Conservation (phyloP, 2,113 vertebrate species). For the Microtus oregoni region DNA sequence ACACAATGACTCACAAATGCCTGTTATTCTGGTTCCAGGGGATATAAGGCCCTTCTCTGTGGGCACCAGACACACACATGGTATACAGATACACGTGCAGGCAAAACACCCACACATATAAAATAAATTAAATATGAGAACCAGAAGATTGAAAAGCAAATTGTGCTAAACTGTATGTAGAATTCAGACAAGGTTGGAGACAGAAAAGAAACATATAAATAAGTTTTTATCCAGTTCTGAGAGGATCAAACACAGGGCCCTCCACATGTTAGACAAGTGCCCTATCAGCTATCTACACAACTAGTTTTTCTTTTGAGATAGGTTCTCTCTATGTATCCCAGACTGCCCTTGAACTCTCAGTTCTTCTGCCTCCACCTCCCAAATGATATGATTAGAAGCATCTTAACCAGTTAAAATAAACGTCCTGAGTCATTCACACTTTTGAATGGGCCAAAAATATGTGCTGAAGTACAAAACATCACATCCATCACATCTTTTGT, state of each 20-base stretch:
- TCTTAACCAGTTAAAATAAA: not conserved
- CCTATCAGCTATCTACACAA: not conserved
- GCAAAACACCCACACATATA: not conserved
- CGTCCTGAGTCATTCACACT: not conserved
- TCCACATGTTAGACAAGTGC: not conserved
- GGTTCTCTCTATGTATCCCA: not conserved
- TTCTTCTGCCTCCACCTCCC: not conserved
- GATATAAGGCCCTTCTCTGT: not conserved
- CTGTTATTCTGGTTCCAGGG: not conserved
- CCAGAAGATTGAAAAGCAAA: not conserved
- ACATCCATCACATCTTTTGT: not conserved
- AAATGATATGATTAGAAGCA: not conserved
- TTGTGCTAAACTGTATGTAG: not conserved
- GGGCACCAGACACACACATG: not conserved
- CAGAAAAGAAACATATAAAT: not conserved
- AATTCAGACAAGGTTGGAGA: not conserved
- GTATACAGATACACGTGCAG: not conserved
- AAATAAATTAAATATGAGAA: not conserved
- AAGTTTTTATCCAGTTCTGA: not conserved
- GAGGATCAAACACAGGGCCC: not conserved
- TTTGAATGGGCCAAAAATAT: slow-evolving; percentile 15
- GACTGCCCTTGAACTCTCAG: not conserved
- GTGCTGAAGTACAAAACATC: not conserved
- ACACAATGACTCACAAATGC: not conserved
- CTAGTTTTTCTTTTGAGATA: not conserved